Percentiles rank a stretch among this genome's conserved stretches.
Evolutionary conservation across 2,888 invertebrate species (phyloP).

Genomic region (Himalopsyche tibetana): DNA sequence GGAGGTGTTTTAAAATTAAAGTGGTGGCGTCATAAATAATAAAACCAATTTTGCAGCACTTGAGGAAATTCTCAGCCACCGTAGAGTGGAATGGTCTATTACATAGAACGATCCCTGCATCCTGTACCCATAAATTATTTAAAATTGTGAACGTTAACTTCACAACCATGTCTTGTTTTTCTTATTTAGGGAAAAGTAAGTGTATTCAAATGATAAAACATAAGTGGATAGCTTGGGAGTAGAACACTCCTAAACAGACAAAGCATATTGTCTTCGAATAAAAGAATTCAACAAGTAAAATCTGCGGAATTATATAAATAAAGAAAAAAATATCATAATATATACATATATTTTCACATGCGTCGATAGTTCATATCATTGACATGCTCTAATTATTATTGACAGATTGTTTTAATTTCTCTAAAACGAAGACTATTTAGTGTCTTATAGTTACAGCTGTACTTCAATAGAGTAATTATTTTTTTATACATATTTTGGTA

Average conservation of each 20-base stretch:
- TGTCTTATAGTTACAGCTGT: too few species aligned
- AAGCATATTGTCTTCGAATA: not conserved
- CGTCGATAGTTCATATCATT: too few species aligned
- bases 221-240: not conserved
- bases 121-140: constrained; percentile 4
- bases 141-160: constrained; percentile 4
- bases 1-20: constrained; percentile 12
- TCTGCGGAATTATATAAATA: not conserved
- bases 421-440: too few species aligned
- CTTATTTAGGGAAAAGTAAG: constrained; percentile 24
- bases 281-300: constrained; percentile 15
- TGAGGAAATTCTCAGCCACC: not conserved
- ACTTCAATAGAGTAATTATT: too few species aligned
- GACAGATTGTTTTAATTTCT: too few species aligned
- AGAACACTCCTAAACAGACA: not conserved
- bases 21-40: constrained; percentile 4
- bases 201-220: constrained; percentile 10
- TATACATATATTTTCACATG: too few species aligned
- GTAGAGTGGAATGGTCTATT: not conserved
- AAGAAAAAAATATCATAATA: too few species aligned
- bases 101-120: not conserved
- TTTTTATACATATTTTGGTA: too few species aligned
- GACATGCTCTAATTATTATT: too few species aligned
- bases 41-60: constrained; percentile 31
- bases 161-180: not conserved